Base-by-base conservation (phyloP, 1,140 invertebrate species). In the Drosophila athabasca region DNA sequence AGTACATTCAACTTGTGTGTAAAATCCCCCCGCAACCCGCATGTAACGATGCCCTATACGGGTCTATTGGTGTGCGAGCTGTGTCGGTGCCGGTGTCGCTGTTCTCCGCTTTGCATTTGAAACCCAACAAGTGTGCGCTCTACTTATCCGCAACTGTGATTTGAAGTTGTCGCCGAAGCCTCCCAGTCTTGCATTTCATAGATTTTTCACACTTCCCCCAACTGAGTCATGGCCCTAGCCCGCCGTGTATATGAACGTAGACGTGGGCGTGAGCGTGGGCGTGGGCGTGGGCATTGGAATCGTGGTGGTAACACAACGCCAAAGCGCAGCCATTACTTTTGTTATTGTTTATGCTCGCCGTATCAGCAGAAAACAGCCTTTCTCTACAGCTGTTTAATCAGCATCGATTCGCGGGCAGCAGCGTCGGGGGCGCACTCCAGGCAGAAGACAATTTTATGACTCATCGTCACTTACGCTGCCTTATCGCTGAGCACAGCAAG, bases 51-150 rank as follows among this genome's bases (percentile, higher is more conserved):
- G 31, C 35, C 46, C 39, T 51, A 60, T 43, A 50, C 57, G 39
- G 48, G 46, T 60, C 61, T 76, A 39, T 39, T 39, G 3, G 55
- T 46, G 52, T 76, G 62, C 35, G 57, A 45, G 52, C 11, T 2
- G 35, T 5, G 35, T 39, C 35, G 11, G 11, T 35, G 24, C 24
- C 35, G 60, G 17, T 26, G 17, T 13, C 39, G 39, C 57, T 58
- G 26, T 44, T 39, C 50, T 67, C 53, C 52, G 67, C 52, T 59
- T 44, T 44, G 54, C 44, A 55, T 50, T 78, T 41, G 83, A 88
- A 88, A 76, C 83, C 83, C 83, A 88, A 88, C 83, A 88, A 88
- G 83, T 88, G 83, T 79, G 68, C 58, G 81, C 77, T 80, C 79
- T 66, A 87, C 62, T 76, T 82, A 55, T 66, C 59, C 50, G 58